A percentile compares a stretch with the other conserved stretches of the same genome.
phyloP scores from a whole-genome alignment of 2,113 vertebrate species.

The Lepus americanus region DNA sequence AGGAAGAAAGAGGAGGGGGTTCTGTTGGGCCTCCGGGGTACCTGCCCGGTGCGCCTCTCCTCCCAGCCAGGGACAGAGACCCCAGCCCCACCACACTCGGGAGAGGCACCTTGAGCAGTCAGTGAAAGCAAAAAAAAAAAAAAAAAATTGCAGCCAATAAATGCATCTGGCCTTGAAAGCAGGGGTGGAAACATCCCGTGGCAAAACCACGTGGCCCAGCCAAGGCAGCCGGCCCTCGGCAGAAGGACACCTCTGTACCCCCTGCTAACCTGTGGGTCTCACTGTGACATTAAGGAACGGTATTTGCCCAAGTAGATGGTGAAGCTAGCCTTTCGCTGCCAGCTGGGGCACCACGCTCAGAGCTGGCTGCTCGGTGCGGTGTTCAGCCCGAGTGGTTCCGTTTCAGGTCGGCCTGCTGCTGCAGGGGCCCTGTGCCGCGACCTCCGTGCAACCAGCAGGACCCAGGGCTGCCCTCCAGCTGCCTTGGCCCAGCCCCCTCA shows the following conservation, averaged over 20 bases:
- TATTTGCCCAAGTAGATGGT: constrained; percentile 3
- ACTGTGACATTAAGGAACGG: too few species aligned
- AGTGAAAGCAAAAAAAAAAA: background rate
- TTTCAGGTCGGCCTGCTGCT: constrained; percentile 20
- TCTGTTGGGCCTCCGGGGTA: background rate
- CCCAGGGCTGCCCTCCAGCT: background rate
- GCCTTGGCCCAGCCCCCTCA: constrained; percentile 18
- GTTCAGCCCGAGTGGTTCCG: background rate
- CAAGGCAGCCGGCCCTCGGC: too few species aligned
- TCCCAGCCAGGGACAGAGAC: background rate
- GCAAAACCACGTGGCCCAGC: too few species aligned
- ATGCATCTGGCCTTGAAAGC: constrained; percentile 25
- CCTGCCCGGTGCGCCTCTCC: background rate
- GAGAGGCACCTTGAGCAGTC: background rate
- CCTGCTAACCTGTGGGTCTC: too few species aligned
- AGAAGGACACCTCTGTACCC: too few species aligned
- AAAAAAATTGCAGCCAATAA: background rate
- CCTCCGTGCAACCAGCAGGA: background rate
- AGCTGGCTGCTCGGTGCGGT: background rate
- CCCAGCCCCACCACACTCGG: background rate
- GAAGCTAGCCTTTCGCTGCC: background rate
- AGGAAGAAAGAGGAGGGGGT: background rate
- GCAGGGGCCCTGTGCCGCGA: background rate
- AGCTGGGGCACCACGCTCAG: background rate
- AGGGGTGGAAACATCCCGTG: background rate